Evolutionary conservation across 92 coral and sea anemone genomes (phyloP), one percentile per base, ranked within the genome.

Genomic region (Epizoanthus stellaris): DNA sequence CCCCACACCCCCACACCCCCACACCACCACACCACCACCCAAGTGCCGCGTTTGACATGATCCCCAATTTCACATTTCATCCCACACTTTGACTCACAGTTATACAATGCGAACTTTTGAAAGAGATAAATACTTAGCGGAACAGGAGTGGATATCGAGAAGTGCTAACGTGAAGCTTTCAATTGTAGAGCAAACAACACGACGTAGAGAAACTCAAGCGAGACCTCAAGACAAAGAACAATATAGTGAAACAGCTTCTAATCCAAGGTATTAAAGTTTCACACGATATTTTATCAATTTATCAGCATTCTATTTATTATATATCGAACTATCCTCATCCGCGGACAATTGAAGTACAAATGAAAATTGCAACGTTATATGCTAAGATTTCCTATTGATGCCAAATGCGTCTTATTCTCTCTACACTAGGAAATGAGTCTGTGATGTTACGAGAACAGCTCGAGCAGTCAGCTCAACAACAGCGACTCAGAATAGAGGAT

Each of bases 231-330:
- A 79, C 52, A 57, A 72, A 76, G 40, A 79, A 88, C 17, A 57
- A 85, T 43, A 82, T 75, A 17, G 74, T 88, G 68, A 76, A 76
- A 62, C 88, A 88, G 64, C 77, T 88, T 54, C 64, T 69, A 83
- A 84, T 74, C 14, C 77, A 88, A 54, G 82, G 91, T 88, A 84
- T 30, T 30, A 30, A 30, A 7, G 56, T 11, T 52, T 52, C 56
- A 52, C 56, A 52, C 56, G 56, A 11, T 52, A 5, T 12, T 13
- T 45, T 6, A 45, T 9, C 9, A 5, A 45, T 45, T 45, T 4
- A 45, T 45, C 52, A 10, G 52, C 9, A 45, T 45, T 45, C 52
- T 5, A 45, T 21, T 6, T 10, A 67, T 15, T 3, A 67, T 36
- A 14, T 13, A 30, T 21, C 40, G 36, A 47, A 43, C 40, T 3